These are phyloP conservation scores for Hyperoodon ampullatus DNA, from an alignment of 2,113 vertebrate genomes.

Conservation along the genomic window DNA sequence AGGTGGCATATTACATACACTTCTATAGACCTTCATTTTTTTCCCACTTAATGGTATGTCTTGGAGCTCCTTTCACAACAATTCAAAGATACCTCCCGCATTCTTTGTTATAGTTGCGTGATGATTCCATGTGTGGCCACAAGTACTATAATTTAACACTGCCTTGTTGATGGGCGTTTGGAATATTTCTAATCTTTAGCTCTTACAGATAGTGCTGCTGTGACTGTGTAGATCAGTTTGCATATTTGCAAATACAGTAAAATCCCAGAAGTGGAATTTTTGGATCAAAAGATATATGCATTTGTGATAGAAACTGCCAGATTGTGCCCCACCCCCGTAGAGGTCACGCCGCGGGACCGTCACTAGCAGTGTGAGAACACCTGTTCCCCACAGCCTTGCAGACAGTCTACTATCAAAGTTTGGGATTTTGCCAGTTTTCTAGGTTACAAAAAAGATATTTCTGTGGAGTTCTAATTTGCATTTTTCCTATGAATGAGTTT, in stretches of 20 bases:
- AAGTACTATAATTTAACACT: no score
- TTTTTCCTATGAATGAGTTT: not conserved
- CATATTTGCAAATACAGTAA: not conserved
- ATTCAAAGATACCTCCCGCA: not conserved
- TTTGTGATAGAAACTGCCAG: not conserved
- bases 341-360: fast-evolving
- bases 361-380: not conserved
- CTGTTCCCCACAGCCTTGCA: not conserved
- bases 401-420: not conserved
- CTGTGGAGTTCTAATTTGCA: not conserved
- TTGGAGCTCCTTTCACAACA: not conserved
- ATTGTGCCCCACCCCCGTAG: fast-evolving
- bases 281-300: not conserved
- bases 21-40: not conserved
- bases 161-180: not conserved
- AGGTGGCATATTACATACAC: not conserved
- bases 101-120: not conserved
- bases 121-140: not conserved
- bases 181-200: not conserved
- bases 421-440: not conserved
- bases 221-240: not conserved
- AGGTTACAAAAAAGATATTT: not conserved
- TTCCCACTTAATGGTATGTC: not conserved
- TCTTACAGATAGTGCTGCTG: not conserved
- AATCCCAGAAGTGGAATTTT: not conserved